Evolutionary conservation across 2,797 vertebrate species (phyloP).

Genomic region (Semotilus atromaculatus): DNA sequence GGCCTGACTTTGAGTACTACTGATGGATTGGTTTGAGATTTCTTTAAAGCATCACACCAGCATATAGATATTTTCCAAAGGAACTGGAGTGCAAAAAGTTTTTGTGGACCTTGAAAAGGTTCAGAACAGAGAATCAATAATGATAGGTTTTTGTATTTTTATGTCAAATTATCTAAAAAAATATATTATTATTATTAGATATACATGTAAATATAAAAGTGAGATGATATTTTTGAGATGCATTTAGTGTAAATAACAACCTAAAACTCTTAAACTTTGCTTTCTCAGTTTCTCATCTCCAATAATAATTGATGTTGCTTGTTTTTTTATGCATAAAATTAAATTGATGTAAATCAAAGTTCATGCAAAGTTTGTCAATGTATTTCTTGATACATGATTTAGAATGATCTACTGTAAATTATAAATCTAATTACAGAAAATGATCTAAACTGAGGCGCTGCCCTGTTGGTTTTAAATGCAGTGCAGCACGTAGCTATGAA

Average conservation of each 20-base stretch:
- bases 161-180: not conserved
- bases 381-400: not conserved
- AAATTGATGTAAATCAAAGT: constrained; percentile 15
- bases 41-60: not conserved
- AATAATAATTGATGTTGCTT: constrained; percentile 38
- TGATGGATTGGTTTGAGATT: not conserved
- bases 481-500: not conserved
- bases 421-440: not conserved
- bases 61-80: not conserved
- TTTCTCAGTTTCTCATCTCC: not conserved
- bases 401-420: not conserved
- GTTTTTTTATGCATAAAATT: constrained; percentile 47
- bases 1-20: not conserved
- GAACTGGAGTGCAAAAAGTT: not conserved
- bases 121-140: too few species aligned
- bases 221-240: not conserved
- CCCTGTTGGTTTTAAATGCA: not conserved
- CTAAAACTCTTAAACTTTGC: too few species aligned
- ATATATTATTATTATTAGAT: not conserved
- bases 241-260: not conserved
- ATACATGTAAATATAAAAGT: not conserved
- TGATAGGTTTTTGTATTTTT: not conserved
- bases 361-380: not conserved
- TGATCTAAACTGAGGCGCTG: not conserved
- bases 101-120: not conserved